Evolutionary conservation across 2,888 invertebrate genomes (phyloP), one percentile per base, ranked within the genome.

Genomic region (Tenthredo scrophulariae): DNA sequence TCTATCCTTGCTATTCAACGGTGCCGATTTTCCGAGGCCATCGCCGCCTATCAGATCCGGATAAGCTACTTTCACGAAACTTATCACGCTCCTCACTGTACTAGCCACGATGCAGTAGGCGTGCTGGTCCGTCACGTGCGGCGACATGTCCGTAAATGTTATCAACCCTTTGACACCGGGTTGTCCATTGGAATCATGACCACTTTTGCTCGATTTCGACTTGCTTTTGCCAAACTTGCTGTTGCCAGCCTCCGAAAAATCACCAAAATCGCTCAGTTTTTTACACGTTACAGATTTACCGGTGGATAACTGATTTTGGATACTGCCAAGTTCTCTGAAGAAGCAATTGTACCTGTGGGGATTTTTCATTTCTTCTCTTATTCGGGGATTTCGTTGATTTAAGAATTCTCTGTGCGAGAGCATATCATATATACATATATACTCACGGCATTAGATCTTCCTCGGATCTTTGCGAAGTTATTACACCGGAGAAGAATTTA

Each of bases 11-110:
- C 91, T 91, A 87, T 96, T 95, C 26, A 97, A 92, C 0, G 95
- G 95, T 90, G 97, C 96, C 0, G 95, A 94, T n/a, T 93, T 93
- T 75, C 94, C 94, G 0, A 93, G 91, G 29, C 95, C 94, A 83
- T 95, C 93, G 0, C 95, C 96, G 0, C 96, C 96, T 88, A 95
- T 94, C 93, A 97, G 94, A 89, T 97, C 97, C 26, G 97, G 97
- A 92, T 96, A 97, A 0, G 97, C 96, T 6, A 97, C 95, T 93
- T 97, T 97, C 50, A 96, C 95, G 92, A 97, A 97, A 7, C 95
- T 95, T 86, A 96, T 95, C 18, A 97, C 95, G 90, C 96, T 96
- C 84, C 93, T 94, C 4, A 96, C 95, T 87, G 94, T 93, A 62
- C 95, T 95, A 0, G 96, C 94, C 86, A 96, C 94, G 9, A 93